phyloP scores from a whole-genome alignment of 2,888 invertebrate genomes.

The Trichogramma dendrolimi region DNA sequence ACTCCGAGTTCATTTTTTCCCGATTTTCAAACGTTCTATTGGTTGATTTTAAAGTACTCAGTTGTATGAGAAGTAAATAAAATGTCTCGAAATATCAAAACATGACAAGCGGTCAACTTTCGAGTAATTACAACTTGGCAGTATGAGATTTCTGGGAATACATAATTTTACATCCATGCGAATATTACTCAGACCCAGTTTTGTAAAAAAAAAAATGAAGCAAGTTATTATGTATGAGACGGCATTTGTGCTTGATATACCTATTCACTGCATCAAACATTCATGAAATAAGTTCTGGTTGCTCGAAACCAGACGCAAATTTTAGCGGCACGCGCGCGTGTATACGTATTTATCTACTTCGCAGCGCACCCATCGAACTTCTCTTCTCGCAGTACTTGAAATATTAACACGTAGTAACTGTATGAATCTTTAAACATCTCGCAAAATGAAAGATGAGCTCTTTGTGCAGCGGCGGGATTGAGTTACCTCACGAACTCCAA shows the following conservation, averaged over 20 bases:
- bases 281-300: slow-evolving; percentile 15
- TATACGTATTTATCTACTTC: too few species aligned
- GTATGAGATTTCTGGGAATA: background rate
- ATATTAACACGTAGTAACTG: too few species aligned
- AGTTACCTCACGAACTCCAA: too few species aligned
- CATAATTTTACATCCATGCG: background rate
- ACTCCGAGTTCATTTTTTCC: slow-evolving; percentile 3
- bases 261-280: slow-evolving; percentile 5
- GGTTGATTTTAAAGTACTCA: too few species aligned
- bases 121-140: background rate
- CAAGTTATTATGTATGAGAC: background rate
- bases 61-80: too few species aligned
- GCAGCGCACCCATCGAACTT: too few species aligned
- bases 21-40: slow-evolving; percentile 6
- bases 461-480: too few species aligned
- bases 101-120: background rate
- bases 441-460: too few species aligned
- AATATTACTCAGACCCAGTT: slow-evolving; percentile 13
- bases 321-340: background rate
- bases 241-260: background rate
- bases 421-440: too few species aligned
- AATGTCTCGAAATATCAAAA: too few species aligned
- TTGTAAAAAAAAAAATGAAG: background rate
- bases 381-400: too few species aligned
- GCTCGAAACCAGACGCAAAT: background rate